phyloP scores from a whole-genome alignment of 1,140 invertebrate species.

The Lerema accius region DNA sequence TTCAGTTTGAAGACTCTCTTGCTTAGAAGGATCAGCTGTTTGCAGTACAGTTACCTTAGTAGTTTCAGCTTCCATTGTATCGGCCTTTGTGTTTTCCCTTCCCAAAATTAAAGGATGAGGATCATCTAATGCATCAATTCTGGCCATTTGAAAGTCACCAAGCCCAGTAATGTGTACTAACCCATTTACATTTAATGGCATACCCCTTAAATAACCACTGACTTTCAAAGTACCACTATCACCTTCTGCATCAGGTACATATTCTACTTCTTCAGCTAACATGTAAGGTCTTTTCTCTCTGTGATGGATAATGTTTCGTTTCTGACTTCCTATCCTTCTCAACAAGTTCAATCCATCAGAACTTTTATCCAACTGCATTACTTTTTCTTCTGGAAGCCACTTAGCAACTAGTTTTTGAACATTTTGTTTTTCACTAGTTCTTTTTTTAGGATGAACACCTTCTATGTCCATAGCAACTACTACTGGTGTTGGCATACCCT shows the following conservation, averaged over 20 bases:
- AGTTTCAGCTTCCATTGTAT: slow-evolving; percentile 68
- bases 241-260: slow-evolving; percentile 83
- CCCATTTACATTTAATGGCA: slow-evolving; percentile 92
- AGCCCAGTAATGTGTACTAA: slow-evolving; percentile 95
- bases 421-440: slow-evolving; percentile 88
- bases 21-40: slow-evolving; percentile 86
- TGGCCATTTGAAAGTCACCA: slow-evolving; percentile 95
- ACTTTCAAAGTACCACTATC: slow-evolving; percentile 90
- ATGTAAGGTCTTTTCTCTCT: slow-evolving; percentile 91
- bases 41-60: slow-evolving; percentile 83
- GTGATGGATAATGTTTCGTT: slow-evolving; percentile 88
- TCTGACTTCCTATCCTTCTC: slow-evolving; percentile 91
- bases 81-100: slow-evolving; percentile 65
- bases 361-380: slow-evolving; percentile 89
- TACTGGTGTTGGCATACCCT: slow-evolving; percentile 92
- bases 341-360: slow-evolving; percentile 91
- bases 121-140: slow-evolving; percentile 90
- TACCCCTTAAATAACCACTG: slow-evolving; percentile 93
- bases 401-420: slow-evolving; percentile 90
- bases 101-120: slow-evolving; percentile 87
- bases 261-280: slow-evolving; percentile 91
- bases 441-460: slow-evolving; percentile 88
- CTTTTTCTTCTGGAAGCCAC: slow-evolving; percentile 93
- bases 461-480: slow-evolving; percentile 91
- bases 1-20: slow-evolving; percentile 91